These are phyloP conservation scores for Phyllostomus discolor DNA, from an alignment of 2,113 vertebrate genomes.

Conservation along the genomic window DNA sequence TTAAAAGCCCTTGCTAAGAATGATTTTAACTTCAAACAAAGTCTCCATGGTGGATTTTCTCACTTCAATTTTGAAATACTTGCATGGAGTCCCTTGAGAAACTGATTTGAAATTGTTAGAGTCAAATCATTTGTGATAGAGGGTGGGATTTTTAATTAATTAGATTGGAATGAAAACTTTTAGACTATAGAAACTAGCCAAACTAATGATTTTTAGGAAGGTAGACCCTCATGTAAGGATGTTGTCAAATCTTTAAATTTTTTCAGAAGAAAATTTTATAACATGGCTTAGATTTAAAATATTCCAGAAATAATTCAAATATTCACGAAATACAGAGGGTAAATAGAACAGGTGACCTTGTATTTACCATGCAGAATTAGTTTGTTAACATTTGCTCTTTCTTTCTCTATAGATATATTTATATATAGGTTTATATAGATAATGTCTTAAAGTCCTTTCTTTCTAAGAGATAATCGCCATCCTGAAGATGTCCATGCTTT, in stretches of 20 bases:
- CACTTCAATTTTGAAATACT: slow-evolving; percentile 12
- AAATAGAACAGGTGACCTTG: background rate
- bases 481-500: background rate
- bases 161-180: background rate
- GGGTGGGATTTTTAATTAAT: background rate
- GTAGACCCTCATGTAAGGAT: background rate
- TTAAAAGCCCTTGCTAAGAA: background rate
- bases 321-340: background rate
- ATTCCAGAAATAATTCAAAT: slow-evolving; percentile 4
- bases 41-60: background rate
- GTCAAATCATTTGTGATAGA: background rate
- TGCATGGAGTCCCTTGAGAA: background rate
- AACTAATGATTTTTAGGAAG: slow-evolving; percentile 3
- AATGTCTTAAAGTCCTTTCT: background rate
- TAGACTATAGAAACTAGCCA: background rate
- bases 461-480: background rate
- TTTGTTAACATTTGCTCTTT: background rate
- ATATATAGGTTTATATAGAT: background rate
- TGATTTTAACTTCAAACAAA: background rate
- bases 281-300: background rate
- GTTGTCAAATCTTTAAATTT: background rate
- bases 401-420: background rate
- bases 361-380: background rate
- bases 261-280: background rate
- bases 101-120: slow-evolving; percentile 29